Conservation (phyloP, 2,797 vertebrate species). For the Lepus townsendii region DNA sequence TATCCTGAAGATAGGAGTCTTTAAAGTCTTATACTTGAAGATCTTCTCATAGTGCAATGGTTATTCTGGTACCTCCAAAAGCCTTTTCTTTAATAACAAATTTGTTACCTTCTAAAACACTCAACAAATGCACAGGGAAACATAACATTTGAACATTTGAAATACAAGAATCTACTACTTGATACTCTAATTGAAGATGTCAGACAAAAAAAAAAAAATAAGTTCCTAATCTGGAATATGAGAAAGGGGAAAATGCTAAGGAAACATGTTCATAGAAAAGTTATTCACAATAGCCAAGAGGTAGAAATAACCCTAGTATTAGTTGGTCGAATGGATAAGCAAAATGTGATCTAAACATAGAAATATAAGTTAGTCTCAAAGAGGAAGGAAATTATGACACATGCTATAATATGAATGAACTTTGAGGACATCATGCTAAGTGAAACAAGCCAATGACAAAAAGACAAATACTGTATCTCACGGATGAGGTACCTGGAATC, state of each 20-base stretch:
- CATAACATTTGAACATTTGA: slow-evolving; percentile 11
- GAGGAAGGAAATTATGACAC: neutral
- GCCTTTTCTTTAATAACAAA: neutral
- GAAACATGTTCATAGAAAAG: neutral
- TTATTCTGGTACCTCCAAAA: slow-evolving; percentile 14
- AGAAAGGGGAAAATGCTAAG: neutral
- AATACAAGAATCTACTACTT: neutral
- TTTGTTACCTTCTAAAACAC: neutral
- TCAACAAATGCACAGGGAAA: neutral
- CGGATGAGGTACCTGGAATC: neutral
- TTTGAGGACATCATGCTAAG: neutral
- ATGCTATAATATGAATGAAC: neutral
- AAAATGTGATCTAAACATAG: neutral
- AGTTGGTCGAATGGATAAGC: neutral
- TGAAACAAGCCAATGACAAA: neutral
- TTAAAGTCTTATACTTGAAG: neutral
- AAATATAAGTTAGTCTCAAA: neutral
- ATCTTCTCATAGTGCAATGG: neutral
- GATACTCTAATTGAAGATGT: neutral
- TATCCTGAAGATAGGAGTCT: neutral
- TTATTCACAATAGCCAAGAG: neutral
- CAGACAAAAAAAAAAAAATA: neutral
- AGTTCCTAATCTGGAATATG: neutral
- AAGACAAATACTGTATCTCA: neutral
- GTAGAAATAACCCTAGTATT: neutral